Percentiles rank a stretch among this genome's conserved stretches.
Conservation (phyloP, 1,140 invertebrate species). For the Sarcophaga bullata region DNA sequence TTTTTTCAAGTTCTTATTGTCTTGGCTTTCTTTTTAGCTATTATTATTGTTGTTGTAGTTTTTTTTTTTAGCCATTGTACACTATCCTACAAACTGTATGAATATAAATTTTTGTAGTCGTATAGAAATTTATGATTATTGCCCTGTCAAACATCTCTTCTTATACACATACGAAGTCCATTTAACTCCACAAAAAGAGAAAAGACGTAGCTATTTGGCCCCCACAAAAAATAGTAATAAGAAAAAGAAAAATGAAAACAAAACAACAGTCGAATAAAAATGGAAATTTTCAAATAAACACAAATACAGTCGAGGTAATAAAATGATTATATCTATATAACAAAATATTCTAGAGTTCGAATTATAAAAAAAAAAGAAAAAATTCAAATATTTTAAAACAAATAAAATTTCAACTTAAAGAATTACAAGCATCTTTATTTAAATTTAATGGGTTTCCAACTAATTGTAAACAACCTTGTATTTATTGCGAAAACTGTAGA, state of each 20-base stretch:
- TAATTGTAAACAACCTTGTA: background rate
- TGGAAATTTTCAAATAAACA: conserved; percentile 17
- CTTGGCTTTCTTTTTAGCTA: too few species aligned
- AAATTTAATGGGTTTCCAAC: too few species aligned
- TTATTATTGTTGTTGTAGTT: too few species aligned
- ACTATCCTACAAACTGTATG: too few species aligned
- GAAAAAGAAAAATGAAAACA: conserved; percentile 18
- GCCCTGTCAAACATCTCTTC: conserved; percentile 33
- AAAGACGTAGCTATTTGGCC: conserved; percentile 27
- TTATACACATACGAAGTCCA: conserved; percentile 16
- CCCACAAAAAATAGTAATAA: background rate
- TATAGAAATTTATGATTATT: conserved; percentile 39
- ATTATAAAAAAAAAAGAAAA: too few species aligned
- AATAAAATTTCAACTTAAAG: too few species aligned
- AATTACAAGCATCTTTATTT: too few species aligned
- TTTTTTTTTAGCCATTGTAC: too few species aligned
- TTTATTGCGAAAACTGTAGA: background rate
- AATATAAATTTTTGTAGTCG: conserved; percentile 15
- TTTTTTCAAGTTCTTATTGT: too few species aligned
- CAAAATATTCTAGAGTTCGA: too few species aligned
- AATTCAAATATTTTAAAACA: too few species aligned
- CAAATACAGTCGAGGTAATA: background rate
- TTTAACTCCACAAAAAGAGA: conserved; percentile 2
- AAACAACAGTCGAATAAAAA: conserved; percentile 27
- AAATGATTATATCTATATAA: background rate